Percentiles rank a stretch among this genome's conserved stretches.
phyloP scores from a whole-genome alignment of 2,797 vertebrate genomes.

The Ambastaia sidthimunki region DNA sequence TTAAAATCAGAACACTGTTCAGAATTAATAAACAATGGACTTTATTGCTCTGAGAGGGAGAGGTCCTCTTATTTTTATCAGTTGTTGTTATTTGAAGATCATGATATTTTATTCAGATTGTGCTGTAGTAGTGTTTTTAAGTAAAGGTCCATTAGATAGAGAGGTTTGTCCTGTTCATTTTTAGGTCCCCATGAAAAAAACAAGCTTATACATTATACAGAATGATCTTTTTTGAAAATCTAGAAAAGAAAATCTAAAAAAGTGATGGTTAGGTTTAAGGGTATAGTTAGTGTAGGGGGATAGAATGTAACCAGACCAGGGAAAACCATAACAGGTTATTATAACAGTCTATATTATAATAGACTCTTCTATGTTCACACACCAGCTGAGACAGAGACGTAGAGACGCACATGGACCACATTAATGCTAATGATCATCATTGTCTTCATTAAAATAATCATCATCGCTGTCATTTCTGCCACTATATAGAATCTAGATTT shows the following conservation, averaged over 20 bases:
- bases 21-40: slow-evolving; percentile 84
- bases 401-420: slow-evolving; percentile 39
- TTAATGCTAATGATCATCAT: slow-evolving; percentile 64
- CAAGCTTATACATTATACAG: no score
- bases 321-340: background rate
- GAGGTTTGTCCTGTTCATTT: slow-evolving; percentile 68
- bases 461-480: slow-evolving; percentile 56
- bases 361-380: background rate
- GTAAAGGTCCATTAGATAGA: slow-evolving; percentile 65
- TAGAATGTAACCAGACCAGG: background rate
- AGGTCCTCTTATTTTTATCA: slow-evolving; percentile 71
- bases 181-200: no score
- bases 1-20: slow-evolving; percentile 77
- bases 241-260: no score
- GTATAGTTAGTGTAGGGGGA: no score
- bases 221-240: no score
- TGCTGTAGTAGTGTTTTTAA: slow-evolving; percentile 58
- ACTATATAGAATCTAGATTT: slow-evolving; percentile 54
- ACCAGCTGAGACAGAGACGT: background rate
- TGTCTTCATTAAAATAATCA: slow-evolving; percentile 62
- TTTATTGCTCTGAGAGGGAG: slow-evolving; percentile 74
- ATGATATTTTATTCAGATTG: slow-evolving; percentile 74
- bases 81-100: slow-evolving; percentile 67
- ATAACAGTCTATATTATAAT: no score
- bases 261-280: no score